Evolutionary conservation across 2,797 vertebrate species (phyloP).

Genomic region (Xyrichtys novacula): DNA sequence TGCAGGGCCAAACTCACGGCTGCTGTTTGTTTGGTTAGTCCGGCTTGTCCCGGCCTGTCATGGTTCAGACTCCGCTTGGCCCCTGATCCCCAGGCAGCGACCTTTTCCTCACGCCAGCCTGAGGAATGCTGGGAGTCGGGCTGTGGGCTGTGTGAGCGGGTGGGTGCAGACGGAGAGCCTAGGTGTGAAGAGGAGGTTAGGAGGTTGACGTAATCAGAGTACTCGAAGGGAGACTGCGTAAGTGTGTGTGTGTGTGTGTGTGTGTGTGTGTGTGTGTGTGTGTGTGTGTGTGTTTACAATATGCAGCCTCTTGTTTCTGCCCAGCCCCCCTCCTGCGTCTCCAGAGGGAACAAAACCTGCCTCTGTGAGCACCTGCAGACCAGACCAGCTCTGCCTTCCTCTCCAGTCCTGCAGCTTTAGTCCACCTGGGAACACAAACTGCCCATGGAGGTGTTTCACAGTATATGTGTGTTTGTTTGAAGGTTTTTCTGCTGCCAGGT

Average conservation of each 20-base stretch:
- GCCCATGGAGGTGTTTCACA: slow-evolving; percentile 69
- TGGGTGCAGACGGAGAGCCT: slow-evolving; percentile 52
- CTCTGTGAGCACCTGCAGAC: slow-evolving; percentile 76
- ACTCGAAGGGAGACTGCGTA: slow-evolving; percentile 10
- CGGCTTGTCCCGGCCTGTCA: slow-evolving; percentile 21
- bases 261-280: slow-evolving; percentile 25
- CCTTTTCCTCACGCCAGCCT: slow-evolving; percentile 72
- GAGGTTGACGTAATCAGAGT: slow-evolving; percentile 58
- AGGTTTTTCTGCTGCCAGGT: slow-evolving; percentile 62
- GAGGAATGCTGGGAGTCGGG: slow-evolving; percentile 76
- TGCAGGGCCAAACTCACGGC: slow-evolving; percentile 3
- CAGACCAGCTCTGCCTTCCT: slow-evolving; percentile 40
- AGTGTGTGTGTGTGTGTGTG: slow-evolving; percentile 30
- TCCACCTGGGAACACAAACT: slow-evolving; percentile 73
- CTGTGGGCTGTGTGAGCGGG: slow-evolving; percentile 37
- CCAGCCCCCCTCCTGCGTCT: slow-evolving; percentile 22
- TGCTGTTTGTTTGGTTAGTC: slow-evolving; percentile 29
- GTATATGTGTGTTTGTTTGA: slow-evolving; percentile 16
- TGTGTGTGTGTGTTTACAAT: slow-evolving; percentile 42
- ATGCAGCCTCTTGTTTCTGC: slow-evolving; percentile 15
- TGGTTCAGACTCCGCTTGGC: slow-evolving; percentile 64
- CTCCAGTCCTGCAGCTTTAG: slow-evolving; percentile 48
- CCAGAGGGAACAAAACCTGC: slow-evolving; percentile 64
- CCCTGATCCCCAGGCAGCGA: slow-evolving; percentile 74
- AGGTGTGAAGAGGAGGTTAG: slow-evolving; percentile 67